A percentile compares a stretch with the other conserved stretches of the same genome.
phyloP scores from a whole-genome alignment of 2,113 vertebrate species.

The Donacobius atricapilla region DNA sequence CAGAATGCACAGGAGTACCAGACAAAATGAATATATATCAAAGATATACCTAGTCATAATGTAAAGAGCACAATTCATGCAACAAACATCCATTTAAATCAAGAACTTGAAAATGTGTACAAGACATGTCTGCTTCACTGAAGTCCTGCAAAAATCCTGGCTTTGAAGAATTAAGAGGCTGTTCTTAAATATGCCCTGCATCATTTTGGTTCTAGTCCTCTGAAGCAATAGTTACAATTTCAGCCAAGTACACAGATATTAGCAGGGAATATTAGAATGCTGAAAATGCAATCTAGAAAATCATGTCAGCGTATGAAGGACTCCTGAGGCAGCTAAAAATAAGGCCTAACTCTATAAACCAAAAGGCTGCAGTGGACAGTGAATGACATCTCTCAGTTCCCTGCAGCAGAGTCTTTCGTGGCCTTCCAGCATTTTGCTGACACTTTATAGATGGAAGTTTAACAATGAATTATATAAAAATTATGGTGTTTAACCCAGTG shows the following conservation, averaged over 20 bases:
- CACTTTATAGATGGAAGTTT: neutral
- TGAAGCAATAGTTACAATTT: neutral
- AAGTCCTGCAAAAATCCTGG: neutral
- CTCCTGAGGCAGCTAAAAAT: neutral
- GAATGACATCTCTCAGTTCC: neutral
- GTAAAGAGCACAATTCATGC: neutral
- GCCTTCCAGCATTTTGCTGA: neutral
- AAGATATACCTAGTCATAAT: neutral
- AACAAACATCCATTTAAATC: neutral
- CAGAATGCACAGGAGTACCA: neutral
- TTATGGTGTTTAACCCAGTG: neutral
- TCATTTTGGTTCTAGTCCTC: neutral
- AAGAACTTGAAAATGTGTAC: neutral
- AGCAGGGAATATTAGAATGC: neutral
- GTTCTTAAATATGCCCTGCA: neutral
- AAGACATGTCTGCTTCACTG: neutral
- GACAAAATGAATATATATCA: neutral
- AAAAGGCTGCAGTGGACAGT: neutral
- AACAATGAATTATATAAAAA: neutral
- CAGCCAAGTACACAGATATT: neutral
- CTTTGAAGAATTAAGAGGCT: neutral
- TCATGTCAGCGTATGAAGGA: neutral
- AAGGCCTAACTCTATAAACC: neutral
- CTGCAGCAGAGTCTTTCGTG: neutral
- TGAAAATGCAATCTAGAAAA: neutral